These are phyloP conservation scores for Drosophila birchii DNA, from an alignment of 2,888 invertebrate genomes.

Conservation along the genomic window DNA sequence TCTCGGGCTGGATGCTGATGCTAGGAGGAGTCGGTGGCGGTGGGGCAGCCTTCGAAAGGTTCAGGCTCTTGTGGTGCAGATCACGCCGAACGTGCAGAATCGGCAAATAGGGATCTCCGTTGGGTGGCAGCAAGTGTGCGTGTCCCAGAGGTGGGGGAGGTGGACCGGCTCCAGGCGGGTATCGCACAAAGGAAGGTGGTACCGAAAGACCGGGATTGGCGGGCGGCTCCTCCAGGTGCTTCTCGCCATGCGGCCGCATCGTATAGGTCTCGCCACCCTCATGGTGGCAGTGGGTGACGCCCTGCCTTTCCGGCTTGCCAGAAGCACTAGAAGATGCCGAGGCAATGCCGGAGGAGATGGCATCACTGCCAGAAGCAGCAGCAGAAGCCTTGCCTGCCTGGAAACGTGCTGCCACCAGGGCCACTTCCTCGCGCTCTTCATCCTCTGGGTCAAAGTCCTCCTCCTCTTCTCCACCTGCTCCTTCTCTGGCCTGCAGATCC, in stretches of 20 bases:
- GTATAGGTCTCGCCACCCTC: slow-evolving; percentile 89
- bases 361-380: background rate
- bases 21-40: slow-evolving; percentile 54
- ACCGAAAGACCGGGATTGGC: background rate
- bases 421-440: slow-evolving; percentile 63
- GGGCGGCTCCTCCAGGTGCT: slow-evolving; percentile 62
- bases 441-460: slow-evolving; percentile 67
- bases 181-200: slow-evolving; percentile 12
- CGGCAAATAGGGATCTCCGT: slow-evolving; percentile 85
- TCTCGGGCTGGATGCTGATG: slow-evolving; percentile 81
- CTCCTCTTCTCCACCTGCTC: slow-evolving; percentile 70
- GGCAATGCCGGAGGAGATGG: background rate
- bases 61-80: slow-evolving; percentile 86
- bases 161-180: slow-evolving; percentile 36
- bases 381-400: slow-evolving; percentile 56
- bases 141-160: slow-evolving; percentile 55
- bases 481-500: slow-evolving; percentile 31
- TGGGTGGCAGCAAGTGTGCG: slow-evolving; percentile 60
- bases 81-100: slow-evolving; percentile 92
- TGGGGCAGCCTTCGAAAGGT: slow-evolving; percentile 58
- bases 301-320: slow-evolving; percentile 76
- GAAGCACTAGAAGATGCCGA: background rate
- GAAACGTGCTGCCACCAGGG: slow-evolving; percentile 57
- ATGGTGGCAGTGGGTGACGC: slow-evolving; percentile 89
- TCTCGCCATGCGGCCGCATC: slow-evolving; percentile 89